Evolutionary conservation across 1,140 invertebrate species (phyloP).

Genomic region (Pachyrhynchus sulphureomaculatus): DNA sequence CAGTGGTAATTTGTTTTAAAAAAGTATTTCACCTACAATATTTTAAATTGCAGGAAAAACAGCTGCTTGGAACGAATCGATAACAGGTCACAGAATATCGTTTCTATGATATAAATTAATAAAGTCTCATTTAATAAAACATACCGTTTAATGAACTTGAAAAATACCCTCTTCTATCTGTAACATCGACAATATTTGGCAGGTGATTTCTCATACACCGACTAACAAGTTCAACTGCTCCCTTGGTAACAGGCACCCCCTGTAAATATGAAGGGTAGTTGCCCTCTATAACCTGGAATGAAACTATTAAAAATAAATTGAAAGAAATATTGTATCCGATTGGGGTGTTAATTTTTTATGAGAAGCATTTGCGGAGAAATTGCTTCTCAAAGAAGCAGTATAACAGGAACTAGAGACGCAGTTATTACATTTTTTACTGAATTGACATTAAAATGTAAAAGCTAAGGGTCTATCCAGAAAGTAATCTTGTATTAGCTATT

Average conservation of each 20-base stretch:
- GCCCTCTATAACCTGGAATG: conserved; percentile 20
- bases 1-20: no score
- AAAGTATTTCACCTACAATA: no score
- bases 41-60: no score
- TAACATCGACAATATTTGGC: background rate
- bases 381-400: background rate
- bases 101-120: no score
- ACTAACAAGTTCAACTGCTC: background rate
- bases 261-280: background rate
- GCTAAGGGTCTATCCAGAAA: background rate
- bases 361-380: background rate
- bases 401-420: background rate
- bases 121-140: no score
- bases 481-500: no score
- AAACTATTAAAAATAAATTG: conserved; percentile 38
- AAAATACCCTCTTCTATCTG: no score
- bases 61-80: no score
- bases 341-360: conserved; percentile 34
- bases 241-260: background rate
- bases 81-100: no score
- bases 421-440: background rate
- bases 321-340: conserved; percentile 34
- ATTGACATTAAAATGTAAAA: conserved; percentile 1
- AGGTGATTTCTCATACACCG: conserved; percentile 8
- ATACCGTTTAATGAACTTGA: no score